These are phyloP conservation scores for Sebastes variabilis DNA, from an alignment of 2,797 vertebrate genomes.

Conservation along the genomic window DNA sequence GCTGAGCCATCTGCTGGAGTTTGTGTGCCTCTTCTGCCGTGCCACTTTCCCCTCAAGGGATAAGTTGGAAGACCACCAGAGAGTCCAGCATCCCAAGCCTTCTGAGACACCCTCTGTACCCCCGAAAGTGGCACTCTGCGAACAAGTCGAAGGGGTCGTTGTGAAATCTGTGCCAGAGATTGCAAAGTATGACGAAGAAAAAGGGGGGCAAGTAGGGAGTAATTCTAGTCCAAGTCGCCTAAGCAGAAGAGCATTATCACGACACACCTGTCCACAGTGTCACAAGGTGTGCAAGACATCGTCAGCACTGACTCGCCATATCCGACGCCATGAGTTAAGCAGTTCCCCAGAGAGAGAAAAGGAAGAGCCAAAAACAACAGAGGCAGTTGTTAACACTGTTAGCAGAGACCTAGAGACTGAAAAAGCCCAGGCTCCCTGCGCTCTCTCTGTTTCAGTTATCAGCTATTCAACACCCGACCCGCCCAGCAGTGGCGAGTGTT, in stretches of 20 bases:
- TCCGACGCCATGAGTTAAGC: constrained; percentile 86
- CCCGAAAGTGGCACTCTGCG: constrained; percentile 48
- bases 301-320: constrained; percentile 89
- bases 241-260: constrained; percentile 85
- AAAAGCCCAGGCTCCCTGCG: constrained; percentile 57
- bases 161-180: constrained; percentile 59
- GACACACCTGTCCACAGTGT: constrained; percentile 88
- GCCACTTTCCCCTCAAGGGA: constrained; percentile 83
- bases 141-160: constrained; percentile 56
- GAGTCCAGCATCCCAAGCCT: constrained; percentile 80
- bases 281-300: constrained; percentile 92
- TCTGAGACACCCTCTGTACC: constrained; percentile 59
- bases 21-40: constrained; percentile 83
- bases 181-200: constrained; percentile 71
- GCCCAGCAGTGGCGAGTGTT: constrained; percentile 26
- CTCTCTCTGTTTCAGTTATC: constrained; percentile 83
- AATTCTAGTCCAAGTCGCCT: constrained; percentile 74
- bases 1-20: constrained; percentile 86
- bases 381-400: constrained; percentile 43
- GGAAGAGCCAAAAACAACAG: constrained; percentile 64
- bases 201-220: constrained; percentile 47
- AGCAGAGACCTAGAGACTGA: constrained; percentile 61
- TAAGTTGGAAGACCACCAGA: constrained; percentile 86
- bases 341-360: constrained; percentile 79
- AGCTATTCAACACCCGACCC: constrained; percentile 78